Evolutionary conservation across 2,888 invertebrate species (phyloP), one percentile per base, ranked within the genome.

Genomic region (Tanytarsus gracilentus): DNA sequence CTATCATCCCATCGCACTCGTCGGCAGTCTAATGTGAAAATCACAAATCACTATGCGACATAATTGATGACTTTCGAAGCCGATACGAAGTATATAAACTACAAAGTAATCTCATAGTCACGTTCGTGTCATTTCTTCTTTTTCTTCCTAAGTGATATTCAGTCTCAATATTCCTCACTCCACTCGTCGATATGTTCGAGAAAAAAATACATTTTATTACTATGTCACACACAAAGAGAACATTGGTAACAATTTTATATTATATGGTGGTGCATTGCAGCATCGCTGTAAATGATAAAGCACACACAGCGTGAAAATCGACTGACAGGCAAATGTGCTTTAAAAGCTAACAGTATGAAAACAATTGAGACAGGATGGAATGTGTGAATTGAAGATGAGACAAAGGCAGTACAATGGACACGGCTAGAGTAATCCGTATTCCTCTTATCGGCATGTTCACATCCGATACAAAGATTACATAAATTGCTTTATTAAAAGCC

Each of bases 11-110:
- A n/a, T 33, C 11, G 14, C 36, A 36, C 36, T 14, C 33, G 33
- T 5, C 3, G n/a, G 6, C 33, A 33, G 18, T 44, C 21, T 11
- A 44, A 44, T 23, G n/a, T n/a, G n/a, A 44, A 44, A 44, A 40
- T 9, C 16, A 21, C 16, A 44, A 44, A 23, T 44, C 44, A 44
- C 44, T 18, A 23, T 26, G 49, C 49, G 27, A 49, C 49, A 49
- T 49, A 49, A 49, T 49, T 49, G 49, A 49, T 49, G 49, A 49
- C 49, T 49, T 49, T 49, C 49, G 27, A 49, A 49, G 27, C 27
- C 25, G 49, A 49, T 49, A 49, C 1, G 14, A 21, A 44, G 7
- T 16, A 44, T 9, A n/a, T n/a, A 44, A 18, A 16, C 44, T 44
- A 44, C 11, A 44, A 44, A 16, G 49, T 25, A 49, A 49, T 26